Conservation (phyloP, 2,888 invertebrate species). For the Proisotoma minuta region DNA sequence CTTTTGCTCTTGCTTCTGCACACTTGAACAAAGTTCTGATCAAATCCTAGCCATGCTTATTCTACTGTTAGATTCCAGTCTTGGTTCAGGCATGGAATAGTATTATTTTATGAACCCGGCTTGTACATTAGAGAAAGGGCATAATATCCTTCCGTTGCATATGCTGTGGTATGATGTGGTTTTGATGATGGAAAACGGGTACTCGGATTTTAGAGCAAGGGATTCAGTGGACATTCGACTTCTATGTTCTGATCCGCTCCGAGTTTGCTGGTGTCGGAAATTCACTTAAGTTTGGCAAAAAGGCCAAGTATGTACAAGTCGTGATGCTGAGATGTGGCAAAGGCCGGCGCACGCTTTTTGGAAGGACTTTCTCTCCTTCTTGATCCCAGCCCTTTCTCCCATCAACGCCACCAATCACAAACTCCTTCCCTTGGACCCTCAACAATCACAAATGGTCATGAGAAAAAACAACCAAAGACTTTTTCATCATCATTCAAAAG, state of each 20-base stretch:
- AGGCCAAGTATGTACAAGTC: neutral
- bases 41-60: neutral
- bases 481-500: neutral
- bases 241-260: neutral
- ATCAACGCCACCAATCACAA: conserved; percentile 36
- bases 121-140: too few relatives aligned
- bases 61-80: neutral
- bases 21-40: conserved; percentile 11
- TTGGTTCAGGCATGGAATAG: neutral
- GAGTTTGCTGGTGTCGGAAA: conserved; percentile 4
- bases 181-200: conserved; percentile 13
- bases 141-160: neutral
- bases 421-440: neutral
- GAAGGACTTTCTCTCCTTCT: conserved; percentile 36
- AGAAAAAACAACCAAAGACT: too few relatives aligned
- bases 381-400: conserved; percentile 42
- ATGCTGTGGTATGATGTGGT: neutral
- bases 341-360: conserved; percentile 42
- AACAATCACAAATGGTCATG: too few relatives aligned
- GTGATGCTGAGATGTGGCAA: conserved; percentile 14
- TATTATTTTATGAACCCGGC: too few relatives aligned
- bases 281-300: conserved; percentile 6
- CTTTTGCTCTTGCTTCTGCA: conserved; percentile 19
- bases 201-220: conserved; percentile 30
- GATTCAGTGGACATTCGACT: neutral